Conservation (phyloP, 2,797 vertebrate species). For the Spinus olivaceus region DNA sequence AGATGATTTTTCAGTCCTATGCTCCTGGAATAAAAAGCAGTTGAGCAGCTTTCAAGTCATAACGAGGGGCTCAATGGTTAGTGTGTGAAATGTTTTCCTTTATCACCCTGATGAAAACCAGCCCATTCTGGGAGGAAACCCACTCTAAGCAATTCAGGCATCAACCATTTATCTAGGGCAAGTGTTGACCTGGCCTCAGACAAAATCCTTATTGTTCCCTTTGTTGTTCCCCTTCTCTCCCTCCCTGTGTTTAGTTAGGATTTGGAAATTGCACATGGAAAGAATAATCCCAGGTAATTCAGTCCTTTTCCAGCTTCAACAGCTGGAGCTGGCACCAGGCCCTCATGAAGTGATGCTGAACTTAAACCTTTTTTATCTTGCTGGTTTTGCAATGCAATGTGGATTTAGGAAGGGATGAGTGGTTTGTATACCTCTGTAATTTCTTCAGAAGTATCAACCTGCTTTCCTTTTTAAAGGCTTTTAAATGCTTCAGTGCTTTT, state of each 20-base stretch:
- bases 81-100: conserved; percentile 25
- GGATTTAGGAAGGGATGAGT: not conserved
- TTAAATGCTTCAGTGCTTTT: not conserved
- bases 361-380: not conserved
- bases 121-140: not conserved
- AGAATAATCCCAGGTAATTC: not conserved
- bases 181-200: conserved; percentile 32
- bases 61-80: not conserved
- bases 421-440: not conserved
- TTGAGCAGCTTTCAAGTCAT: conserved; percentile 21
- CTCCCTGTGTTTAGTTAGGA: not conserved
- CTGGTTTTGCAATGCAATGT: not conserved
- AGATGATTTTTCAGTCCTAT: not conserved
- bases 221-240: not conserved
- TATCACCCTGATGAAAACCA: conserved; percentile 31
- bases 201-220: conserved; percentile 22
- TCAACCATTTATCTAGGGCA: not conserved
- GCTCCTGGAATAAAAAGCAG: conserved; percentile 12
- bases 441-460: not conserved
- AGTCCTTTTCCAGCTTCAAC: not conserved
- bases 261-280: not conserved
- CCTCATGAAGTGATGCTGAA: not conserved
- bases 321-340: not conserved
- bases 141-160: conserved; percentile 17
- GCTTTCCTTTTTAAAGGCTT: not conserved